Conservation (phyloP, 2,888 invertebrate genomes). For the Chalcosyrphus nemorum region DNA sequence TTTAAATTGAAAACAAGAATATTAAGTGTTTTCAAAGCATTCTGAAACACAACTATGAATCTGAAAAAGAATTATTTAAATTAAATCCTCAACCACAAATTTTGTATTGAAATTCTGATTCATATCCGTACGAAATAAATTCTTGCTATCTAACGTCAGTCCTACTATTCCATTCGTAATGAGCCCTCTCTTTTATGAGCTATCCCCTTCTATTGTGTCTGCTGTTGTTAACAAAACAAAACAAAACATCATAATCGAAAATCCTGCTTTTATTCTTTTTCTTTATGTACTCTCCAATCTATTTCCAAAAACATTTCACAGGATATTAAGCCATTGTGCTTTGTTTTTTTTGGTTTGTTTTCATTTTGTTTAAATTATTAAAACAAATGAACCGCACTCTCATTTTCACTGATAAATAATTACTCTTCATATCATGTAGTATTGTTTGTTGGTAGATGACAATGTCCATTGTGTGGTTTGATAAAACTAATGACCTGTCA, state of each 20-base stretch:
- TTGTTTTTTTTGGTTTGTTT: neutral
- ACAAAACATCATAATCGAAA: neutral
- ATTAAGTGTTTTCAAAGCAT: no score
- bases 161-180: neutral
- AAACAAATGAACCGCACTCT: conserved; percentile 16
- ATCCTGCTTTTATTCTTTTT: neutral
- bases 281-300: neutral
- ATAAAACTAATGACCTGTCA: conserved; percentile 18
- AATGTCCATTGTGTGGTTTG: neutral
- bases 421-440: neutral
- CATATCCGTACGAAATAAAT: neutral
- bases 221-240: neutral
- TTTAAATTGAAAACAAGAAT: no score
- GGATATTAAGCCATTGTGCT: neutral
- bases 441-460: neutral
- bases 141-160: neutral
- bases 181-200: neutral
- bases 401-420: conserved; percentile 26
- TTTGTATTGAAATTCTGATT: neutral
- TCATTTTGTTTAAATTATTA: neutral
- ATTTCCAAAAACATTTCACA: neutral
- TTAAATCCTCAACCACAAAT: no score
- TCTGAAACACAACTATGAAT: no score
- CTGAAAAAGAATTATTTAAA: no score
- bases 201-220: neutral